Percentiles rank a stretch among this genome's conserved stretches.
Conservation (phyloP, 2,797 vertebrate species). For the Lemur catta region DNA sequence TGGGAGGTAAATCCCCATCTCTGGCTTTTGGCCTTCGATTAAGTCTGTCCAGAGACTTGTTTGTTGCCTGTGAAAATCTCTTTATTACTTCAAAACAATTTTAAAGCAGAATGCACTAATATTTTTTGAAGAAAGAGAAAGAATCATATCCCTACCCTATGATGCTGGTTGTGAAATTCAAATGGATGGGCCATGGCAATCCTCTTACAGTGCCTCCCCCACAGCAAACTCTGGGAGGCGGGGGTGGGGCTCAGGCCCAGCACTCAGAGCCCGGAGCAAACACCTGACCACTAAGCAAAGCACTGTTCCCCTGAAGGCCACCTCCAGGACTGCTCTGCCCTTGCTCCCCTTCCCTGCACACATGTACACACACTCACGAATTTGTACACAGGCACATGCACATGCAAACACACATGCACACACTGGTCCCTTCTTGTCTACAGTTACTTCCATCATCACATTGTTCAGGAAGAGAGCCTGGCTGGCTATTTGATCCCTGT, state of each 20-base stretch:
- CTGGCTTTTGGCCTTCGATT: constrained; percentile 73
- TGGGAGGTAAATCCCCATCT: constrained; percentile 57
- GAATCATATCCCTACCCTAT: constrained; percentile 72
- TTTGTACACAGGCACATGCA: background rate
- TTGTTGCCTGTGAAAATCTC: constrained; percentile 74
- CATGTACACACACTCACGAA: background rate
- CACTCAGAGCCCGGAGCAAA: background rate
- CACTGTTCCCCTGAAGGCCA: background rate
- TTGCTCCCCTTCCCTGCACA: background rate
- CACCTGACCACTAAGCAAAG: background rate
- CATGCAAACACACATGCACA: accelerated
- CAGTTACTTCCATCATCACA: background rate
- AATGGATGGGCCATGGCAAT: constrained; percentile 77
- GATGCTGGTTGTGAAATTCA: constrained; percentile 82
- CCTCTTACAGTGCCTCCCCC: constrained; percentile 41
- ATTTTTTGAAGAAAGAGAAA: constrained; percentile 81
- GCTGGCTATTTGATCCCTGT: background rate
- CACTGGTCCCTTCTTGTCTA: background rate
- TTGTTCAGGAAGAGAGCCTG: background rate
- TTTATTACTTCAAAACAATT: constrained; percentile 83
- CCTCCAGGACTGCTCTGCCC: accelerated
- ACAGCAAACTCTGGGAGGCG: background rate
- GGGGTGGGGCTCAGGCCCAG: accelerated
- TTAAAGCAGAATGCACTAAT: constrained; percentile 77
- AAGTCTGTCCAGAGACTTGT: constrained; percentile 71